A percentile compares a stretch with the other conserved stretches of the same genome.
Evolutionary conservation across 2,113 vertebrate genomes (phyloP).

Genomic region (Megaceryle maxima): DNA sequence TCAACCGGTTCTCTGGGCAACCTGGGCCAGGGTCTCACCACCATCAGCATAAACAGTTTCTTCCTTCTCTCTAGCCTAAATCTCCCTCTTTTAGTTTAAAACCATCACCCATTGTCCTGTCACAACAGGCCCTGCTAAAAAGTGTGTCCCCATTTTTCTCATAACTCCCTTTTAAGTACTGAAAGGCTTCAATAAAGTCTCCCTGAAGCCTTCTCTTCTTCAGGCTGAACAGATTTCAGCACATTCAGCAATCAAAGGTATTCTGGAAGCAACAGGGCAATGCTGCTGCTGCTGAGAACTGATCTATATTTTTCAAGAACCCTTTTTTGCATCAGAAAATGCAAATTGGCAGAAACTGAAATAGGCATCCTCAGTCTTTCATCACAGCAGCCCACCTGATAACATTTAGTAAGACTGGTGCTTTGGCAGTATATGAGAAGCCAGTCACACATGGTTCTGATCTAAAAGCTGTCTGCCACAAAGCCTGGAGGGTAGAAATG

Average conservation of each 20-base stretch:
- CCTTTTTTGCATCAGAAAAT: neutral
- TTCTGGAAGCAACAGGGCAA: neutral
- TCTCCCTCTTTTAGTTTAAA: neutral
- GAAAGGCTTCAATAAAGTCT: neutral
- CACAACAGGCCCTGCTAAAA: neutral
- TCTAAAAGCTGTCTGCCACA: neutral
- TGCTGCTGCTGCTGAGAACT: neutral
- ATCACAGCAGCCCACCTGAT: neutral
- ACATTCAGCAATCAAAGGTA: neutral
- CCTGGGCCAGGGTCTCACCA: neutral
- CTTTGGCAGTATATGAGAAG: neutral
- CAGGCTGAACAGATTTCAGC: neutral
- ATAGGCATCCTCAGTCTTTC: neutral
- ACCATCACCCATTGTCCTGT: neutral
- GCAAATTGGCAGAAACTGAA: neutral
- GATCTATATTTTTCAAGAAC: fast-evolving
- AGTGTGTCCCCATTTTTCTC: neutral
- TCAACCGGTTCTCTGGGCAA: neutral
- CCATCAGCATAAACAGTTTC: neutral
- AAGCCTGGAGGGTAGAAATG: neutral
- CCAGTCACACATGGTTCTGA: fast-evolving
- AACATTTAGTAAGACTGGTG: neutral
- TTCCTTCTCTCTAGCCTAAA: neutral
- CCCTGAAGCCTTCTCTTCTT: neutral
- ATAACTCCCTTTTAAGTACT: neutral